Conservation (phyloP, 2,888 invertebrate species). For the Acronicta alni region DNA sequence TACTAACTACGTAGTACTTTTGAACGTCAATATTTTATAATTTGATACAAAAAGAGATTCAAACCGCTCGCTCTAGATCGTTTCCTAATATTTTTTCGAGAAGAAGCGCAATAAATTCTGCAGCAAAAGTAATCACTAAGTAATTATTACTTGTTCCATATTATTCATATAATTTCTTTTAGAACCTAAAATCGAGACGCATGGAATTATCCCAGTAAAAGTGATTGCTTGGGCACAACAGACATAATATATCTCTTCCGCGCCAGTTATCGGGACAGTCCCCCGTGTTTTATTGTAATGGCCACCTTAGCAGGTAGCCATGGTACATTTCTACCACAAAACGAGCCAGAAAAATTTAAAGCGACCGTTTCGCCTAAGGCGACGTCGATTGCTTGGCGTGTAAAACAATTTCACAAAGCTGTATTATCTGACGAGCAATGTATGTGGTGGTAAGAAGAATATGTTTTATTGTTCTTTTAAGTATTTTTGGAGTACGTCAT, state of each 20-base stretch:
- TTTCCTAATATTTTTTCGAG: too few relatives aligned
- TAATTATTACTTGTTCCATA: too few relatives aligned
- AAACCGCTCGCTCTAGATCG: too few relatives aligned
- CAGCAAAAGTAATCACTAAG: too few relatives aligned
- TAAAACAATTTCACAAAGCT: background rate
- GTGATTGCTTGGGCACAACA: conserved; percentile 54
- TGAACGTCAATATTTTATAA: too few relatives aligned
- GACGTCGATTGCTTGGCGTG: conserved; percentile 7
- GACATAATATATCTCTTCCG: conserved; percentile 62
- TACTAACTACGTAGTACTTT: too few relatives aligned
- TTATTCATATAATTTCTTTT: background rate
- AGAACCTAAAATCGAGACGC: conserved; percentile 16
- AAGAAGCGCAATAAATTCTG: too few relatives aligned
- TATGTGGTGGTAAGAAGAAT: conserved; percentile 4
- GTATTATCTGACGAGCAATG: conserved; percentile 22
- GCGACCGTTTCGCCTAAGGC: conserved; percentile 7
- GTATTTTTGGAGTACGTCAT: conserved; percentile 45
- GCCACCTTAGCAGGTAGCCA: conserved; percentile 56
- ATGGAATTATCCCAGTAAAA: conserved; percentile 41
- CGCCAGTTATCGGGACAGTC: conserved; percentile 61
- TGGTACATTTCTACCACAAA: conserved; percentile 12
- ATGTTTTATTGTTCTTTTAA: conserved; percentile 48
- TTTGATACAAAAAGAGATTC: too few relatives aligned
- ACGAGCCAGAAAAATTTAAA: conserved; percentile 10
- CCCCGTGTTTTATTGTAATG: conserved; percentile 63